Evolutionary conservation across 2,888 invertebrate genomes (phyloP).

Genomic region (Eristalis arbustorum): DNA sequence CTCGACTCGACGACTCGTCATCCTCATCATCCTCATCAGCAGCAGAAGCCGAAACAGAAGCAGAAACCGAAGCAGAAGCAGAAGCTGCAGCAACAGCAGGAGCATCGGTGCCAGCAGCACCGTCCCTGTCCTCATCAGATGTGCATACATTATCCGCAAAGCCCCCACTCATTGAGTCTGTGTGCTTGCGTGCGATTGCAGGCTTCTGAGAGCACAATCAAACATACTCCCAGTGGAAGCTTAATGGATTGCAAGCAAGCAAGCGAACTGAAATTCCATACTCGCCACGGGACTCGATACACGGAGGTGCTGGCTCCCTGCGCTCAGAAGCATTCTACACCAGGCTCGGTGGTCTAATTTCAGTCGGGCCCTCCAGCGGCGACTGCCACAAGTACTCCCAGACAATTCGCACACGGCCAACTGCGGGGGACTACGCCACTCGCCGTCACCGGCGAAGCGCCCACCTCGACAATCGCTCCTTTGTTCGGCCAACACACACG

Average conservation of each 20-base stretch:
- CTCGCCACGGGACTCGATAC: constrained; percentile 25
- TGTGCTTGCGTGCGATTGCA: not conserved
- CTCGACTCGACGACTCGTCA: not conserved
- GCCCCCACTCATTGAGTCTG: not conserved
- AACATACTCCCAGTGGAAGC: constrained; percentile 20
- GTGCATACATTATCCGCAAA: constrained; percentile 58
- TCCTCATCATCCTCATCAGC: not conserved
- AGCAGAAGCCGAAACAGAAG: too few species aligned
- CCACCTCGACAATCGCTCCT: constrained; percentile 49
- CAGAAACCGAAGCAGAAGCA: too few species aligned
- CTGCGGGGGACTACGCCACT: not conserved
- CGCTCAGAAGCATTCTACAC: not conserved
- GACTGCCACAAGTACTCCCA: constrained; percentile 1
- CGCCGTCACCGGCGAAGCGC: not conserved
- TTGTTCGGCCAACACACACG: constrained; percentile 43
- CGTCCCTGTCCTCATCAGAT: constrained; percentile 33
- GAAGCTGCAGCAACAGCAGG: not conserved
- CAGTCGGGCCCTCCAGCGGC: constrained; percentile 21
- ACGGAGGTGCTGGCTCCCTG: not conserved
- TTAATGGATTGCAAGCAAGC: constrained; percentile 18
- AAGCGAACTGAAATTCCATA: constrained; percentile 35
- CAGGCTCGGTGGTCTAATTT: constrained; percentile 39
- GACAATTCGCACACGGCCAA: not conserved
- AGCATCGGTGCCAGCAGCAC: constrained; percentile 34
- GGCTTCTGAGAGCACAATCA: not conserved